Base-by-base conservation (phyloP, 2,888 invertebrate genomes). In the Leucophora obtusa region DNA sequence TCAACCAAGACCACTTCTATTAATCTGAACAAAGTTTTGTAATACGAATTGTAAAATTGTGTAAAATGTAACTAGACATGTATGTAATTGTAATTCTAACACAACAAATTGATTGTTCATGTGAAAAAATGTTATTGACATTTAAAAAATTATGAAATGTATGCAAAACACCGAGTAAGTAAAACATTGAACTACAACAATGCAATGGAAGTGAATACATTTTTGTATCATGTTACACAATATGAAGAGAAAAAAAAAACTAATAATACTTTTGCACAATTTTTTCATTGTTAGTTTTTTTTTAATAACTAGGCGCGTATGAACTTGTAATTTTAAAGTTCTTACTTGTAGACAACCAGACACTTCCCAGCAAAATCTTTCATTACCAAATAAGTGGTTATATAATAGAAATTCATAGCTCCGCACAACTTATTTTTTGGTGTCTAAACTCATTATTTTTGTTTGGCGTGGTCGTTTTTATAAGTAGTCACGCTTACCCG, bases 271-370 rank as follows among this genome's bases (percentile, higher is more conserved):
- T 71, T 11, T 56, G 60, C 11, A 21, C 4, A 8, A n/a, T 7
- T 28, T 28, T 14, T 58, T 28, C 50, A 10, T 56, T 62, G 10
- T 43, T 54, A 60, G 18, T 47, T 54, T 65, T 50, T 7, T 47
- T 33, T 51, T n/a, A 15, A 18, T 47, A 47, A 14, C 28, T 66
- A 59, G 60, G 43, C 24, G 58, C 73, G 54, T 77, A 66, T 81
- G 81, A 74, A 78, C 77, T 81, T 81, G 81, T 81, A 62, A 70
- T 70, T 74, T 66, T 38, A 70, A 78, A 74, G 51, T 73, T 73
- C 3, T 43, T 35, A 68, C 56, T 59, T 65, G 58, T 18, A 73
- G 58, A 65, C 63, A 58, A 54, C n/a, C 60, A 15, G 28, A 28
- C 28, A 28, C 8, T 59, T 17, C 18, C n/a, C n/a, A n/a, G n/a